A percentile compares a stretch with the other conserved stretches of the same genome.
Evolutionary conservation across 1,140 invertebrate genomes (phyloP).

Genomic region (Alviniconcha marisindica): DNA sequence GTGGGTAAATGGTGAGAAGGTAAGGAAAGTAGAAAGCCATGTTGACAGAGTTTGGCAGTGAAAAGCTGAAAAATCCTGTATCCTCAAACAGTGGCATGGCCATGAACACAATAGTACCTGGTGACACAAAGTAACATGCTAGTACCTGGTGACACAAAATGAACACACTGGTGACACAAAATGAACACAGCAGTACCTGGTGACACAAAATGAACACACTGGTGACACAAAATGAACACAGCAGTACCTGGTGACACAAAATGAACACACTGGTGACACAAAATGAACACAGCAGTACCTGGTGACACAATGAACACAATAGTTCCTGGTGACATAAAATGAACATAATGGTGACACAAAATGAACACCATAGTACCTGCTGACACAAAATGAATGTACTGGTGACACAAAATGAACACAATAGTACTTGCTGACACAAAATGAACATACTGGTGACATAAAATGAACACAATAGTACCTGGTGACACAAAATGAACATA

Average conservation of each 20-base stretch:
- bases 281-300: no score
- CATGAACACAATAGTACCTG: slow-evolving; percentile 78
- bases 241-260: no score
- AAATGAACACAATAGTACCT: slow-evolving; percentile 78
- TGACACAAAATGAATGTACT: no score
- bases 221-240: not conserved
- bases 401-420: no score
- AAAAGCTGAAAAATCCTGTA: slow-evolving; percentile 85
- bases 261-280: slow-evolving; percentile 75
- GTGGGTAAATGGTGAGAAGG: slow-evolving; percentile 86
- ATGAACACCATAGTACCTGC: no score
- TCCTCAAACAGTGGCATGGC: slow-evolving; percentile 93
- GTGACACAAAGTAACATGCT: slow-evolving; percentile 42
- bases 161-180: no score
- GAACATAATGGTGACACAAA: no score
- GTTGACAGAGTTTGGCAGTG: slow-evolving; percentile 90
- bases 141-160: not conserved
- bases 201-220: not conserved
- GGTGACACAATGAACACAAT: no score
- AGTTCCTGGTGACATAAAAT: not conserved
- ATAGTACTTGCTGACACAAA: no score
- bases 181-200: not conserved
- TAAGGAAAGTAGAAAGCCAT: slow-evolving; percentile 91
- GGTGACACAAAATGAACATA: slow-evolving; percentile 51
- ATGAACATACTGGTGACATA: no score